Base-by-base conservation (phyloP, 1,140 invertebrate genomes). In the Hetaerina americana region DNA sequence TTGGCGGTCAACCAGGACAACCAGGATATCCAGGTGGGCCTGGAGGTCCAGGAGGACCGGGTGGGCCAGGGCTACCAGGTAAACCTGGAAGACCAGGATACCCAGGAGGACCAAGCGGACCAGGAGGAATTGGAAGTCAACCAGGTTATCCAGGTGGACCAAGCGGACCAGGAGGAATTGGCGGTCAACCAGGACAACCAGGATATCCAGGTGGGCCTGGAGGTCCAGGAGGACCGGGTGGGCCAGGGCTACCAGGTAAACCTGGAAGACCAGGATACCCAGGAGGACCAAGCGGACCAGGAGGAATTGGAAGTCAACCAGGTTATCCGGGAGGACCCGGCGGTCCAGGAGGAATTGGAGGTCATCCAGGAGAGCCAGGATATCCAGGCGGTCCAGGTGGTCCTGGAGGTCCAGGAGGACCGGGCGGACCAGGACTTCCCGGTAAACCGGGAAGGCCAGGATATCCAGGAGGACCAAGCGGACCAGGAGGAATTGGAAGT, bases 261-360 rank as follows among this genome's bases (percentile, higher is more conserved):
- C 15, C 27, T 3, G 26, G 25, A 70, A 24, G 27, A 5, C 25
- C 27, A 27, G 6, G 18, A 70, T 15, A 18, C 28, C 8, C 8
- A 18, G 5, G 5, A 72, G 78, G 80, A 15, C 82, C n/a, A n/a
- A n/a, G n/a, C n/a, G n/a, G 82, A n/a, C 78, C 75, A 68, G 81
- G 78, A n/a, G n/a, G n/a, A n/a, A n/a, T n/a, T n/a, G n/a, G n/a
- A n/a, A n/a, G n/a, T n/a, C n/a, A n/a, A n/a, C n/a, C n/a, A n/a
- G n/a, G n/a, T n/a, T n/a, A n/a, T n/a, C n/a, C n/a, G n/a, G n/a
- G n/a, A n/a, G n/a, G n/a, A n/a, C n/a, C n/a, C n/a, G n/a, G n/a
- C n/a, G n/a, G n/a, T n/a, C n/a, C n/a, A n/a, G n/a, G n/a, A n/a
- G n/a, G n/a, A n/a, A n/a, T n/a, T n/a, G n/a, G n/a, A n/a, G n/a